phyloP scores from a whole-genome alignment of 2,113 vertebrate genomes.

The Sinocyclocheilus rhinocerous region DNA sequence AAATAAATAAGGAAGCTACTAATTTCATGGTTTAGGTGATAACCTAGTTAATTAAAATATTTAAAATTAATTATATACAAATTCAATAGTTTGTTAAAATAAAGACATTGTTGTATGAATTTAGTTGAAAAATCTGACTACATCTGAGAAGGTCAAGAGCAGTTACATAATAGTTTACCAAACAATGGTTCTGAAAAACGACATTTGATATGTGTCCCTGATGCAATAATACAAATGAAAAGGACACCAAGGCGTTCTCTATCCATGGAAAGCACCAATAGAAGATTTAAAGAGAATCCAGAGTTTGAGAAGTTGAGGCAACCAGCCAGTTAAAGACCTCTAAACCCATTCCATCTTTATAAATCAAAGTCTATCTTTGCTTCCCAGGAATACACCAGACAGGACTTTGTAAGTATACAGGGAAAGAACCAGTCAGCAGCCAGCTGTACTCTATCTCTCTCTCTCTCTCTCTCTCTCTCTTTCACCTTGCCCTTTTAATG shows the following conservation, averaged over 20 bases:
- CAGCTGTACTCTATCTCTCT: not conserved
- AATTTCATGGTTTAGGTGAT: too few species aligned
- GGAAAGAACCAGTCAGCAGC: not conserved
- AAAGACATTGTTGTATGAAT: not conserved
- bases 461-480: not conserved
- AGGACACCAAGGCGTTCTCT: too few species aligned
- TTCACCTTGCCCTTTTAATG: slow-evolving; percentile 22
- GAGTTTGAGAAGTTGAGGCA: slow-evolving; percentile 13
- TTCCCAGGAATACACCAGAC: slow-evolving; percentile 38
- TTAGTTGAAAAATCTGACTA: not conserved
- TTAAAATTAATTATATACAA: too few species aligned
- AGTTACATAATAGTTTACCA: not conserved
- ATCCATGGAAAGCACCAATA: not conserved
- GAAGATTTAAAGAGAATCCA: slow-evolving; percentile 1
- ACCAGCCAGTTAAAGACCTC: slow-evolving; percentile 32
- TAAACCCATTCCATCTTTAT: slow-evolving; percentile 36
- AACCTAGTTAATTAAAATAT: too few species aligned
- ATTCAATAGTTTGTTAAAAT: not conserved
- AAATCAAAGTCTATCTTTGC: slow-evolving; percentile 46
- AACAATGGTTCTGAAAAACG: not conserved
- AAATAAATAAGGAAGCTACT: too few species aligned
- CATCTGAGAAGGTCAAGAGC: not conserved
- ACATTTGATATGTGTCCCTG: not conserved
- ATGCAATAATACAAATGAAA: not conserved
- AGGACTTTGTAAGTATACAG: not conserved